Conservation (phyloP, 2,888 invertebrate species). For the Acanthoscelides obtectus region DNA sequence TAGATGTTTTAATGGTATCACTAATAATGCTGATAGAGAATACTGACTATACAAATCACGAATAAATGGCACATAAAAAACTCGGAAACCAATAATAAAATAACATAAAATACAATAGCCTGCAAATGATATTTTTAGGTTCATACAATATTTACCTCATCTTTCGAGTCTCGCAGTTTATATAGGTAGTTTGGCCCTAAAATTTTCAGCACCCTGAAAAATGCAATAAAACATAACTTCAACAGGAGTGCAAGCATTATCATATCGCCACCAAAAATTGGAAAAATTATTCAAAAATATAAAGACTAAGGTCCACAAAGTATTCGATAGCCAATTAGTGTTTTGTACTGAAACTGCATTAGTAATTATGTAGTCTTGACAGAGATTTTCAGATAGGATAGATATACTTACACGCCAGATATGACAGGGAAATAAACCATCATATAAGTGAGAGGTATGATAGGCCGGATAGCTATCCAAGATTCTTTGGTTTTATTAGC, state of each 20-base stretch:
- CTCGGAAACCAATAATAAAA: background rate
- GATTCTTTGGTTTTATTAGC: slow-evolving; percentile 59
- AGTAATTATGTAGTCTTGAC: no score
- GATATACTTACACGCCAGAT: slow-evolving; percentile 45
- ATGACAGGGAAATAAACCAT: slow-evolving; percentile 56
- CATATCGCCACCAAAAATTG: no score
- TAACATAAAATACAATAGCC: background rate
- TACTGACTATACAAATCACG: background rate
- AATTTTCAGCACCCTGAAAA: slow-evolving; percentile 42
- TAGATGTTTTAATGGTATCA: no score
- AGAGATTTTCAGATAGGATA: no score
- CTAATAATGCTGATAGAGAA: background rate
- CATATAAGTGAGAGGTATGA: slow-evolving; percentile 56
- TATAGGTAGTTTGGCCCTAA: slow-evolving; percentile 45
- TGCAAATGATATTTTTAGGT: background rate
- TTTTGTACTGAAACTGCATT: no score
- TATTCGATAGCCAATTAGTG: no score
- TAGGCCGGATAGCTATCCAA: slow-evolving; percentile 67
- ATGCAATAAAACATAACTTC: background rate
- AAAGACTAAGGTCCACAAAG: no score
- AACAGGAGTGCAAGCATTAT: no score
- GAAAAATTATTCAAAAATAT: no score
- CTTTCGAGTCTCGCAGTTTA: slow-evolving; percentile 47
- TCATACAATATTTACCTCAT: slow-evolving; percentile 33
- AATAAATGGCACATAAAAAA: background rate